Conservation (phyloP, 2,888 invertebrate genomes). For the Cynaeus angustus region DNA sequence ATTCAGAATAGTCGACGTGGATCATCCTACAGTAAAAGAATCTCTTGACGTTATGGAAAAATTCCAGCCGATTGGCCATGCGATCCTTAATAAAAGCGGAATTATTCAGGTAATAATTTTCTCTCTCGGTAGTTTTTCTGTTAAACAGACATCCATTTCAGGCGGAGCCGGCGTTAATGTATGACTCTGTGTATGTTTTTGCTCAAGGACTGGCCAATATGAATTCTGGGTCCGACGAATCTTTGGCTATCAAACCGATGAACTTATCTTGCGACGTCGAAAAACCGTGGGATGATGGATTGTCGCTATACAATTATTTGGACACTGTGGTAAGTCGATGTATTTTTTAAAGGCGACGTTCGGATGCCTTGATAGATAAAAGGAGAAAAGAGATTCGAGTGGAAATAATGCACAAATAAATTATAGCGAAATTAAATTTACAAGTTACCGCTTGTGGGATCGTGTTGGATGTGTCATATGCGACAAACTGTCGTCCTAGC, state of each 20-base stretch:
- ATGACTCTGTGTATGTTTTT: conserved; percentile 89
- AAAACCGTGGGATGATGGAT: conserved; percentile 85
- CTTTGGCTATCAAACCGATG: conserved; percentile 75
- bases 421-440: conserved; percentile 27
- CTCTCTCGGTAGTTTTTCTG: not conserved
- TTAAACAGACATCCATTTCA: conserved; percentile 65
- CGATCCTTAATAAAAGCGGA: conserved; percentile 81
- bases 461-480: conserved; percentile 13
- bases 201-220: conserved; percentile 85
- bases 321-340: conserved; percentile 76
- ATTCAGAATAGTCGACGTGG: conserved; percentile 89
- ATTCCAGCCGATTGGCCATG: conserved; percentile 89
- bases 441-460: conserved; percentile 10
- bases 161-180: conserved; percentile 91
- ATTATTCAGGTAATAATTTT: conserved; percentile 76
- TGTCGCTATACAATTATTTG: conserved; percentile 83
- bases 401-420: conserved; percentile 24
- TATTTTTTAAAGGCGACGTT: conserved; percentile 16
- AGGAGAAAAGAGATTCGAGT: not conserved
- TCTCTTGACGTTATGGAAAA: conserved; percentile 89
- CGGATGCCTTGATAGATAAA: conserved; percentile 5
- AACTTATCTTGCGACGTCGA: conserved; percentile 90
- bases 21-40: conserved; percentile 83
- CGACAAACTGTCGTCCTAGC: conserved; percentile 1
- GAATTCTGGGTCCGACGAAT: conserved; percentile 77